Evolutionary conservation across 2,113 vertebrate genomes (phyloP).

Genomic region (Grallaria varia): DNA sequence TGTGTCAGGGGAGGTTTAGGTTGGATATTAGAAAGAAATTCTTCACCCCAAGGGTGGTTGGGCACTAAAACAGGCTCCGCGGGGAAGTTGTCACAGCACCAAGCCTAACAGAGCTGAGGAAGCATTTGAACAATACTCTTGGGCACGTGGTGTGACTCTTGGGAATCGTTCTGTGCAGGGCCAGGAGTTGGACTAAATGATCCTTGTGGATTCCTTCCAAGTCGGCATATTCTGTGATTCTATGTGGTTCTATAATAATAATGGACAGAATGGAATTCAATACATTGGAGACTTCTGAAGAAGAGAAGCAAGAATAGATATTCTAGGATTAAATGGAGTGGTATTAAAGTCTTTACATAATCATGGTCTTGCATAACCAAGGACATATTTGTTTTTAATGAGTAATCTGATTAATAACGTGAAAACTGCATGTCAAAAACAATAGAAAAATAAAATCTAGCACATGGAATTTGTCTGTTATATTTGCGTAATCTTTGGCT

Average conservation of each 20-base stretch:
- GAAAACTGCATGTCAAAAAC: not conserved
- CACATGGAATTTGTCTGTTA: not conserved
- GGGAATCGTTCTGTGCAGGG: not conserved
- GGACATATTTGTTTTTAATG: not conserved
- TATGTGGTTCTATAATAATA: not conserved
- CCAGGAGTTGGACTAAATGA: not conserved
- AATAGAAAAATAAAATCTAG: not conserved
- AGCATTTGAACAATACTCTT: not conserved
- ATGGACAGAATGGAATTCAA: not conserved
- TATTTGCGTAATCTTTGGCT: not conserved
- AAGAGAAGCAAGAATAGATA: not conserved
- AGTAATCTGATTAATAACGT: not conserved
- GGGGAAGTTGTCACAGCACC: not conserved
- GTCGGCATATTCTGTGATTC: not conserved
- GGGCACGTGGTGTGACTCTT: not conserved
- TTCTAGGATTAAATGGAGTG: not conserved
- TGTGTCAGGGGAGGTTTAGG: not conserved
- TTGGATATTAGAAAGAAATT: not conserved
- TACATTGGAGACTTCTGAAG: not conserved
- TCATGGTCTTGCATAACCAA: not conserved
- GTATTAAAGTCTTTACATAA: not conserved
- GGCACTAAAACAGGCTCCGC: not conserved
- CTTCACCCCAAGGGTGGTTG: not conserved
- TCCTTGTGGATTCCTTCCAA: not conserved
- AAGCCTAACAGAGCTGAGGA: not conserved